A percentile compares a stretch with the other conserved stretches of the same genome.
Evolutionary conservation across 2,888 invertebrate genomes (phyloP).

Genomic region (Acronicta psi): DNA sequence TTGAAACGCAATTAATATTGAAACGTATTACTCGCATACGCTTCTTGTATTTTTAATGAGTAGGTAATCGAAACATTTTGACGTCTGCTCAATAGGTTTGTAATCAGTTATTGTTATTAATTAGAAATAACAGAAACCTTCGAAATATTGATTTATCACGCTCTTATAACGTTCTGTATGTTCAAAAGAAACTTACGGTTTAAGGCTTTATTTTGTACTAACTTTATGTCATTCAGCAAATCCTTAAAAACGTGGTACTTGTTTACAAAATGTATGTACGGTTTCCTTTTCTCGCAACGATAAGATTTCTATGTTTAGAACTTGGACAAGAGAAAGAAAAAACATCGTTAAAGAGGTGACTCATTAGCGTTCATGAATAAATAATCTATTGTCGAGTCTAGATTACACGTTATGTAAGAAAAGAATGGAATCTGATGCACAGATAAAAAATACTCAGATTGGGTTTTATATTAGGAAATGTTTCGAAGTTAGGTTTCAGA

Average conservation of each 20-base stretch:
- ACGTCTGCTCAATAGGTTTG: neutral
- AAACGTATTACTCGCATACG: conserved; percentile 29
- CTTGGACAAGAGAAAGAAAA: conserved; percentile 15
- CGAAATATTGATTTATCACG: too few relatives aligned
- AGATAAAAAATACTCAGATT: too few relatives aligned
- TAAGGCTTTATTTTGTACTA: too few relatives aligned
- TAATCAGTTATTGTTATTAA: too few relatives aligned
- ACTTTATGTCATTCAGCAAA: too few relatives aligned
- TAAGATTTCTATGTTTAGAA: conserved; percentile 10
- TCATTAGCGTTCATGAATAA: conserved; percentile 69
- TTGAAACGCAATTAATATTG: conserved; percentile 48
- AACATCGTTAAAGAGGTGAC: conserved; percentile 38
- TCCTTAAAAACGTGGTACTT: too few relatives aligned
- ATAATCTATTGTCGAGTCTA: conserved; percentile 21
- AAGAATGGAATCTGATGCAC: neutral
- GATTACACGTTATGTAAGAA: conserved; percentile 14
- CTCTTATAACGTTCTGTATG: too few relatives aligned
- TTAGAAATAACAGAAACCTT: too few relatives aligned
- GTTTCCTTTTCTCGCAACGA: conserved; percentile 1
- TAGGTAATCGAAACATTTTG: neutral
- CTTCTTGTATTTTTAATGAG: conserved; percentile 20
- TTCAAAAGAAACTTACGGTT: too few relatives aligned
- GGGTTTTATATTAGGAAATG: too few relatives aligned
- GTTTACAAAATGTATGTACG: neutral
- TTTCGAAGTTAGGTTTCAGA: too few relatives aligned